Conservation (phyloP, 1,140 invertebrate species). For the Calliphora vicina region DNA sequence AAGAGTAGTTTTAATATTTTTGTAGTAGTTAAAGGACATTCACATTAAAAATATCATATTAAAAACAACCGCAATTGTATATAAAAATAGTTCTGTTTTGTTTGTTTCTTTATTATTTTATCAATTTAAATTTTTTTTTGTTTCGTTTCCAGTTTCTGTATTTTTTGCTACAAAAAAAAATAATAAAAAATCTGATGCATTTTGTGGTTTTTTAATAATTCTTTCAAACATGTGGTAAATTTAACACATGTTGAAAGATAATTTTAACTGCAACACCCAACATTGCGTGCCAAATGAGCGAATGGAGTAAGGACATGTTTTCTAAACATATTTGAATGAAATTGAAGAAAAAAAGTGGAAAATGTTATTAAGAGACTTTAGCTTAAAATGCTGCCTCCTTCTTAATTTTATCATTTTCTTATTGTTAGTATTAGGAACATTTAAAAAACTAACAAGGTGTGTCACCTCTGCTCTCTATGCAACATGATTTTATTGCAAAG, state of each 20-base stretch:
- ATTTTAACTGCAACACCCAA: background rate
- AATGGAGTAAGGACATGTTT: background rate
- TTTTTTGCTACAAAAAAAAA: background rate
- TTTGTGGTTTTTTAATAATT: background rate
- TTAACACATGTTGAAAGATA: background rate
- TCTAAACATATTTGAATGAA: background rate
- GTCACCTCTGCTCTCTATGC: too few relatives aligned
- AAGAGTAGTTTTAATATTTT: background rate
- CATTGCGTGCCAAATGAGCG: background rate
- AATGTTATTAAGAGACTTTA: too few relatives aligned
- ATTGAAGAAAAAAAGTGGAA: too few relatives aligned
- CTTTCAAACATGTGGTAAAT: background rate
- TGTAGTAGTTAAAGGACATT: constrained; percentile 1
- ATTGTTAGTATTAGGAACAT: too few relatives aligned
- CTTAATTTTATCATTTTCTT: too few relatives aligned
- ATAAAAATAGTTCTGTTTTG: background rate
- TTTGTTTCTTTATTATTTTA: background rate
- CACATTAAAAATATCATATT: background rate
- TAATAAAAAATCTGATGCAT: background rate
- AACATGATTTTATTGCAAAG: too few relatives aligned
- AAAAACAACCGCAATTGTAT: background rate
- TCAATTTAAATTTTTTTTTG: background rate
- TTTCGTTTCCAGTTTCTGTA: background rate
- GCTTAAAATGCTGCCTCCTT: too few relatives aligned
- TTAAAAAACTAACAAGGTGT: too few relatives aligned